Conservation (phyloP, 92 coral and sea anemone genomes). For the Virgularia gustaviana region DNA sequence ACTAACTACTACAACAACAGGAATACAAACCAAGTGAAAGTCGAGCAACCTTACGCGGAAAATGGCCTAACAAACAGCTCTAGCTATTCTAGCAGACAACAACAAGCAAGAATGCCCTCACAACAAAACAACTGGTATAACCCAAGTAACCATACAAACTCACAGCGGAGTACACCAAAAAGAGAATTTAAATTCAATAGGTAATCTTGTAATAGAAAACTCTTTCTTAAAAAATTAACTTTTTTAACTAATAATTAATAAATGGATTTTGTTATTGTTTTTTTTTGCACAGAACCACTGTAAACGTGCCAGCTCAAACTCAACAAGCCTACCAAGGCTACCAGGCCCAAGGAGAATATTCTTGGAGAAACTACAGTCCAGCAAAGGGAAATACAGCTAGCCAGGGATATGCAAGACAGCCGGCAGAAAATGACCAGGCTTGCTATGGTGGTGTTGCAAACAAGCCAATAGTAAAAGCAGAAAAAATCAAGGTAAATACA, state of each 20-base stretch:
- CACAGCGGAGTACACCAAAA: not conserved
- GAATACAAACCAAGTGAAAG: not conserved
- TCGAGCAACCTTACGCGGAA: conserved; percentile 6
- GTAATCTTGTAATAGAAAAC: no score
- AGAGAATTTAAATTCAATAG: not conserved
- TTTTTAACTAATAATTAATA: not conserved
- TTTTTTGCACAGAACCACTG: no score
- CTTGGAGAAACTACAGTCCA: conserved; percentile 29
- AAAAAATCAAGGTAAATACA: not conserved
- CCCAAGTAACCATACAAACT: not conserved
- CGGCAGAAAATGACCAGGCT: not conserved
- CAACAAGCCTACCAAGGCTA: conserved; percentile 10
- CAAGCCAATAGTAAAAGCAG: not conserved
- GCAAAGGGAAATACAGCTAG: not conserved
- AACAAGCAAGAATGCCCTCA: not conserved
- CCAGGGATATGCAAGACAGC: not conserved
- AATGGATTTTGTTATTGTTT: not conserved
- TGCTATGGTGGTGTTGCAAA: not conserved
- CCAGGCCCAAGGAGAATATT: conserved; percentile 10
- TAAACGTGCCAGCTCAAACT: no score
- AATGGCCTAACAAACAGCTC: not conserved
- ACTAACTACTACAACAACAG: conserved; percentile 3
- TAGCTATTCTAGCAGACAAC: not conserved
- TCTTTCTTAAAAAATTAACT: not conserved
- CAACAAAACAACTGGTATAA: not conserved